phyloP scores from a whole-genome alignment of 2,888 invertebrate genomes.

The Prosopocoilus inquinatus region DNA sequence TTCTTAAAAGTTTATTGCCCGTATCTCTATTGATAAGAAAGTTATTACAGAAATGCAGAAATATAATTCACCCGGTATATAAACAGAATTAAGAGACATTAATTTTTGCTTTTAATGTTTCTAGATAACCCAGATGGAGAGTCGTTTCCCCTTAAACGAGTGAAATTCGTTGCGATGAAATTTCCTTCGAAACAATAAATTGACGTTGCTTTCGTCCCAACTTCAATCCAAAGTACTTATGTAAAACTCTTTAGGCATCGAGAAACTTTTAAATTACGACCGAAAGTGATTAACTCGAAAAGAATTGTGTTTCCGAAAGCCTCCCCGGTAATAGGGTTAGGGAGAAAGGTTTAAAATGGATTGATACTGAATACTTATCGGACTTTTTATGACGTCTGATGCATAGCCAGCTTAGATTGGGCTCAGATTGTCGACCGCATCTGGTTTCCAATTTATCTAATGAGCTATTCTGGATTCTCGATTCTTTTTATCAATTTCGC shows the following conservation, averaged over 20 bases:
- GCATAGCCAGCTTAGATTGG: constrained; percentile 13
- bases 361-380: constrained; percentile 7
- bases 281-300: constrained; percentile 11
- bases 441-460: constrained; percentile 15
- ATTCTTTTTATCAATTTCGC: constrained; percentile 10
- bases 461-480: constrained; percentile 16
- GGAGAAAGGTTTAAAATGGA: constrained; percentile 5
- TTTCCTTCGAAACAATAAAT: constrained; percentile 8
- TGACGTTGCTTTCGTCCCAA: constrained; percentile 7
- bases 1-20: too few species aligned
- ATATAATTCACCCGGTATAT: too few species aligned
- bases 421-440: constrained; percentile 15
- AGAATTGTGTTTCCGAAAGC: neutral
- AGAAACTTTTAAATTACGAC: constrained; percentile 14
- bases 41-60: too few species aligned
- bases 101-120: too few species aligned
- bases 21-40: too few species aligned
- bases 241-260: constrained; percentile 13
- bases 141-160: too few species aligned
- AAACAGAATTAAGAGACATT: too few species aligned
- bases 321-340: neutral
- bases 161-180: too few species aligned
- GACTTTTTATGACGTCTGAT: constrained; percentile 18
- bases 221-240: constrained; percentile 11
- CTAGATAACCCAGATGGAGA: too few species aligned